Evolutionary conservation across 2,888 invertebrate species (phyloP).

Genomic region (Stegophylla sp.): DNA sequence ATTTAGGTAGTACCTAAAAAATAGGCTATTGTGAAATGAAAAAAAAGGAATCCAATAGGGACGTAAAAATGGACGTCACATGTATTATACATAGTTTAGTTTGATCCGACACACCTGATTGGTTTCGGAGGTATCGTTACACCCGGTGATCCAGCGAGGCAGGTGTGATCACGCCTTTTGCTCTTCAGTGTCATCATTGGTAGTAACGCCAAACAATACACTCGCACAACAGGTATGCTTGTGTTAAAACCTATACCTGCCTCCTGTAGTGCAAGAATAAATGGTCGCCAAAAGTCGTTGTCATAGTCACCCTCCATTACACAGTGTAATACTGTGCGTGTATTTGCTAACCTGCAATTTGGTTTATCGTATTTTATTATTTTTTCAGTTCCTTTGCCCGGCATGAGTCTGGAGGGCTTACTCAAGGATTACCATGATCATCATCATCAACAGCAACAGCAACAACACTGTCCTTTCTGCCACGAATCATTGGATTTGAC

Average conservation of each 20-base stretch:
- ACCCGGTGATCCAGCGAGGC: background rate
- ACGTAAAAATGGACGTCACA: background rate
- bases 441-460: conserved; percentile 61
- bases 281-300: background rate
- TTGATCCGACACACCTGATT: background rate
- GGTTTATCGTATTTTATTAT: background rate
- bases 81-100: background rate
- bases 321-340: background rate
- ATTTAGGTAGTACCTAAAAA: too few relatives aligned
- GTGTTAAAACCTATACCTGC: conserved; percentile 19
- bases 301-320: background rate
- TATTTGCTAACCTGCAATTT: too few relatives aligned
- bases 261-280: background rate
- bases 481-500: conserved; percentile 67
- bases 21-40: too few relatives aligned
- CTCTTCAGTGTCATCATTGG: conserved; percentile 19
- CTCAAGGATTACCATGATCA: conserved; percentile 43
- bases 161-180: conserved; percentile 48
- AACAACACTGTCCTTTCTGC: conserved; percentile 68
- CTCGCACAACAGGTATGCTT: conserved; percentile 30
- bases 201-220: conserved; percentile 15
- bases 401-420: conserved; percentile 54
- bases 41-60: too few relatives aligned
- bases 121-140: conserved; percentile 24
- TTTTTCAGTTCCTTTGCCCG: conserved; percentile 48